A percentile compares a stretch with the other conserved stretches of the same genome.
Conservation (phyloP, 2,113 vertebrate genomes). For the Mellivora capensis region DNA sequence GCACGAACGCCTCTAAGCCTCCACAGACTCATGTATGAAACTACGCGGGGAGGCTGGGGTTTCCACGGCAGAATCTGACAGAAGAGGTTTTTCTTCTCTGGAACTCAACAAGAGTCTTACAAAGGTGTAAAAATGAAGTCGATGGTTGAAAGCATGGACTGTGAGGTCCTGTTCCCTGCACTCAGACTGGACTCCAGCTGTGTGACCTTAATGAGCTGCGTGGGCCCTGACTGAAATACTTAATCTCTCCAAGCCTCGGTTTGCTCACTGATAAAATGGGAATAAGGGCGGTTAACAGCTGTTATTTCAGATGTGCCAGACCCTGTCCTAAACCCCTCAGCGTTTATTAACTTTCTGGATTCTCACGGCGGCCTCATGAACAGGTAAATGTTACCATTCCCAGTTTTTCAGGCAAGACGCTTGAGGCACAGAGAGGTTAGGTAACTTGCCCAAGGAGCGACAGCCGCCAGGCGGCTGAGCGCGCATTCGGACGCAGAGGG, state of each 20-base stretch:
- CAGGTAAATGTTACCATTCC: not conserved
- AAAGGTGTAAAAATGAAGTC: not conserved
- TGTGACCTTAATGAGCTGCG: not conserved
- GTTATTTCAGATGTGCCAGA: not conserved
- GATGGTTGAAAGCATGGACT: not conserved
- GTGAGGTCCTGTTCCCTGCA: not conserved
- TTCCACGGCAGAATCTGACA: not conserved
- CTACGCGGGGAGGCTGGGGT: not conserved
- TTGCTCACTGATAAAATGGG: not conserved
- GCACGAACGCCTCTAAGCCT: not conserved
- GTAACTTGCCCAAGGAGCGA: not conserved
- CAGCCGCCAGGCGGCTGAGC: too few relatives aligned
- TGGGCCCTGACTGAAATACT: not conserved
- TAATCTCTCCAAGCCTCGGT: not conserved
- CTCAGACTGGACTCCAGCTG: not conserved
- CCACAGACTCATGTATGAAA: fast-evolving
- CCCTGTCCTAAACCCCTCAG: not conserved
- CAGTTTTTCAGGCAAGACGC: not conserved
- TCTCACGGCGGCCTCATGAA: not conserved
- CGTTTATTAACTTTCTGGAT: not conserved
- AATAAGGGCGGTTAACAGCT: not conserved
- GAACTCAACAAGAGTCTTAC: not conserved
- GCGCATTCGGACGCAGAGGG: not conserved
- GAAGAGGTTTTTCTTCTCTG: not conserved
- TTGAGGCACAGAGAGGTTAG: not conserved